These are phyloP conservation scores for Porites lutea DNA, from an alignment of 64 coral and sea anemone genomes.

Conservation along the genomic window DNA sequence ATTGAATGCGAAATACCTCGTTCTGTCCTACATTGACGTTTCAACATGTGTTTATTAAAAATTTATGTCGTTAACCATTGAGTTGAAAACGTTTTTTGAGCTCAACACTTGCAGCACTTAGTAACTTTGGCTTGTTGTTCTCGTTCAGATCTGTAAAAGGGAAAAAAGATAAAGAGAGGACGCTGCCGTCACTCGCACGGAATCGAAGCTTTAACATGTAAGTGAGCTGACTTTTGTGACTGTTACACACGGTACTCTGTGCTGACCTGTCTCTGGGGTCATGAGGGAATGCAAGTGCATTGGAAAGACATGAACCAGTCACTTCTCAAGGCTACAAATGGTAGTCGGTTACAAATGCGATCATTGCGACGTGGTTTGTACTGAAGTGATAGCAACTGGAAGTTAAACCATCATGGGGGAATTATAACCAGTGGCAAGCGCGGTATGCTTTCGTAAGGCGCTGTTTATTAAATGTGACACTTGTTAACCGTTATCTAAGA, in stretches of 20 bases:
- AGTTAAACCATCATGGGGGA: too few relatives aligned
- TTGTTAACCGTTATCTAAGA: background rate
- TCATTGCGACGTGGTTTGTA: too few relatives aligned
- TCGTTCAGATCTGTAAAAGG: slow-evolving; percentile 39
- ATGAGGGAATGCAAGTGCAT: background rate
- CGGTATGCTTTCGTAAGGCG: background rate
- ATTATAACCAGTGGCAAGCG: too few relatives aligned
- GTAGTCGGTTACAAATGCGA: too few relatives aligned
- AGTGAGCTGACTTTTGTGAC: slow-evolving; percentile 7
- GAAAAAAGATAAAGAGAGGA: slow-evolving; percentile 46
- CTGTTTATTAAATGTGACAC: slow-evolving; percentile 5
- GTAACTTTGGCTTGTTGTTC: slow-evolving; percentile 42
- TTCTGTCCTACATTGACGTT: too few relatives aligned
- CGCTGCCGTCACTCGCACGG: slow-evolving; percentile 24
- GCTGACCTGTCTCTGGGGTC: background rate
- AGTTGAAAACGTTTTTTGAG: background rate
- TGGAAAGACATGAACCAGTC: background rate
- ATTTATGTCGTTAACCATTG: background rate
- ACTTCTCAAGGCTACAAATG: background rate
- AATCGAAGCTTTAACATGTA: slow-evolving; percentile 55
- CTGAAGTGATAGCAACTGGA: too few relatives aligned
- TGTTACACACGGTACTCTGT: background rate
- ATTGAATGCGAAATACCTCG: too few relatives aligned
- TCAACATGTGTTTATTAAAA: too few relatives aligned
- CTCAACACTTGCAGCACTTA: slow-evolving; percentile 4